Evolutionary conservation across 1,140 invertebrate genomes (phyloP).

Genomic region (Sycobia sp.): DNA sequence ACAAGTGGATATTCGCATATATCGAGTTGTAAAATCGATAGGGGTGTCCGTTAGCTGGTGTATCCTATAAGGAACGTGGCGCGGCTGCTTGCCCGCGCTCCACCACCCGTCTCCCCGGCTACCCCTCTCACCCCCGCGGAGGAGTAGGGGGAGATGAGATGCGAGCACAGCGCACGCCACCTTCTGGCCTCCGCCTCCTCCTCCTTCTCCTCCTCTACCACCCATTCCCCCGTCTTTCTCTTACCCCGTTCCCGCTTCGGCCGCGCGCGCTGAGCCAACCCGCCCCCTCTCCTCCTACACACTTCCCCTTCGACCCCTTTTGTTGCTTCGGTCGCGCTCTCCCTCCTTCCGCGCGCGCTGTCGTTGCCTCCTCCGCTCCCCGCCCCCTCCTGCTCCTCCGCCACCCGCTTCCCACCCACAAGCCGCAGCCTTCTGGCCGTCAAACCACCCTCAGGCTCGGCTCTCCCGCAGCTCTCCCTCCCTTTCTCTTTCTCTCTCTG

Average conservation of each 20-base stretch:
- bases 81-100: not conserved
- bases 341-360: conserved; percentile 29
- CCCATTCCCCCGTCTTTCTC: conserved; percentile 15
- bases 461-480: conserved; percentile 5
- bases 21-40: conserved; percentile 65
- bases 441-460: conserved; percentile 44
- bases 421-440: conserved; percentile 39
- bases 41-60: conserved; percentile 60
- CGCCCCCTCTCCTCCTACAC: conserved; percentile 16
- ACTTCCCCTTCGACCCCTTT: conserved; percentile 57
- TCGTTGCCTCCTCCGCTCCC: conserved; percentile 39
- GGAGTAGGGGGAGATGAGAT: conserved; percentile 56
- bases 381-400: conserved; percentile 37
- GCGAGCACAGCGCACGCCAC: conserved; percentile 47
- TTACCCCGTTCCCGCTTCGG: conserved; percentile 37
- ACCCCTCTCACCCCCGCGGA: not conserved
- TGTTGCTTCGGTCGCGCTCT: conserved; percentile 54
- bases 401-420: conserved; percentile 34
- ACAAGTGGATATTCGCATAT: conserved; percentile 62
- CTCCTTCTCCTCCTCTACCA: conserved; percentile 27
- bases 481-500: conserved; percentile 10
- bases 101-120: not conserved
- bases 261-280: conserved; percentile 35
- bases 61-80: conserved; percentile 56
- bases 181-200: conserved; percentile 39